phyloP scores from a whole-genome alignment of 2,888 invertebrate species.

The Adineta ricciae region DNA sequence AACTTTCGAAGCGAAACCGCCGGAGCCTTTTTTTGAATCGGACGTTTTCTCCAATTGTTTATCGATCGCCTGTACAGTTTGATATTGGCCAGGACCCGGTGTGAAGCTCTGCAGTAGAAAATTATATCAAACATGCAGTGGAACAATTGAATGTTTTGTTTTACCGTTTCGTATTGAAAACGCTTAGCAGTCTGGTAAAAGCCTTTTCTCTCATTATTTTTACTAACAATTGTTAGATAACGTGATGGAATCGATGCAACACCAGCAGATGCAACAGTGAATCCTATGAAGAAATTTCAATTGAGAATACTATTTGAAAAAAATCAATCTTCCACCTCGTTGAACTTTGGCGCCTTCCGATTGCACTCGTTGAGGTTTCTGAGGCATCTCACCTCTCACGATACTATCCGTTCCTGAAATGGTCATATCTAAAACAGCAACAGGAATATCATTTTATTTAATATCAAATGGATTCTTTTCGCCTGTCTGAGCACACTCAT shows the following conservation, averaged over 20 bases:
- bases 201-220: constrained; percentile 46
- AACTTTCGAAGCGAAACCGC: constrained; percentile 48
- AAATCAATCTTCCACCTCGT: neutral
- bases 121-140: too few relatives aligned
- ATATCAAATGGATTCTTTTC: constrained; percentile 20
- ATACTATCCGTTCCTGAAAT: neutral
- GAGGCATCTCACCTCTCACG: neutral
- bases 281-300: constrained; percentile 3
- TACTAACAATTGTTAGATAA: constrained; percentile 48
- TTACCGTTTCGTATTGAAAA: constrained; percentile 39
- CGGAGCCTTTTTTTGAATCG: constrained; percentile 46
- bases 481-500: constrained; percentile 19
- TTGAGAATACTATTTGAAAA: neutral
- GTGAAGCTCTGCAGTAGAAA: constrained; percentile 43
- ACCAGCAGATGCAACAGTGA: neutral
- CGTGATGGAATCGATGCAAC: constrained; percentile 45
- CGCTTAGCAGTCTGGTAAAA: constrained; percentile 44
- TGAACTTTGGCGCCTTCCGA: neutral
- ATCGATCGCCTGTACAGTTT: constrained; percentile 38
- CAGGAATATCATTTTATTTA: neutral
- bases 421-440: neutral
- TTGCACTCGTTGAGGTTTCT: neutral
- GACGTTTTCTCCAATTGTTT: constrained; percentile 39
- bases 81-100: constrained; percentile 47
- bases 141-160: neutral